Base-by-base conservation (phyloP, 2,797 vertebrate genomes). In the Thunnus albacares region DNA sequence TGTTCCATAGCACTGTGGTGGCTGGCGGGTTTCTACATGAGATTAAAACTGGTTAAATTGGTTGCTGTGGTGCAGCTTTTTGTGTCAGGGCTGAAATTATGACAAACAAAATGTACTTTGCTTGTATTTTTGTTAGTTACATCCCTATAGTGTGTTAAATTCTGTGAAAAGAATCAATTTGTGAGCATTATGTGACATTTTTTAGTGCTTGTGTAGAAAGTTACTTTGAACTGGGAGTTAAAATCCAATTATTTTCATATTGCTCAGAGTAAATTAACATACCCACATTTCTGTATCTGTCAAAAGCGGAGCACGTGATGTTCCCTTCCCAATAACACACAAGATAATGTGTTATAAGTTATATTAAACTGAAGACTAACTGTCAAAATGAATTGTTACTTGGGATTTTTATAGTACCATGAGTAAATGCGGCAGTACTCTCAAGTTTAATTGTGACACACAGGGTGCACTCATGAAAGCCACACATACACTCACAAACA, bases 21-120 rank as follows among this genome's bases (percentile, higher is more conserved):
- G 63, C 66, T 74, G 79, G 57, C 66, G 64, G 71, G 51, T 80
- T 28, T 64, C 35, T 9, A 55, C 24, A 58, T 66, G 56, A 83
- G 75, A 71, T 83, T 82, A 60, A 64, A 75, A 66, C 26, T 15
- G 38, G 57, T 77, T 80, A 66, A 87, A 79, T 7, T 22, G 61
- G 57, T 30, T 55, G 51, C 51, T 57, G 51, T 13, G n/a, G n/a
- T 68, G 30, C 57, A 77, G 43, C n/a, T 63, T 80, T 60, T 58
- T 83, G 67, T 59, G 64, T 68, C 28, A 30, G 30, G 14, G 20
- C 4, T 74, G 55, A 80, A 53, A 62, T 63, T 58, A 69, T 64
- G 28, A 61, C 68, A 68, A 12, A 28, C 15, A 18, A 2, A 56
- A 41, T 52, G 43, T 14, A 4, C 18, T 35, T 14, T 17, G 41